Evolutionary conservation across 2,888 invertebrate genomes (phyloP).

Genomic region (Arctia plantaginis): DNA sequence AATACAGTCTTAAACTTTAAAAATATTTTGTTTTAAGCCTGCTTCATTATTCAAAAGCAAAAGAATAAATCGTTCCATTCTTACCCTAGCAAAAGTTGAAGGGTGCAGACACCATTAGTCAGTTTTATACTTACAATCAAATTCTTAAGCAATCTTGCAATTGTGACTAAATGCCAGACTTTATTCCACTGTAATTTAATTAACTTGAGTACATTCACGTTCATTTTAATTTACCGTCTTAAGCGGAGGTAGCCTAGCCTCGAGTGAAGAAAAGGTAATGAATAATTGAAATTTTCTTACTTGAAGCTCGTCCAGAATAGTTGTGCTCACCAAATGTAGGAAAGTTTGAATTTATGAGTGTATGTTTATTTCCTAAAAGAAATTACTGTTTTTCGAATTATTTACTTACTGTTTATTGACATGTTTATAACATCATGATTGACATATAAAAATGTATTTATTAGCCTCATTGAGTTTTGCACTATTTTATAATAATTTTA

Average conservation of each 20-base stretch:
- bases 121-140: conserved; percentile 43
- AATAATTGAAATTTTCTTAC: neutral
- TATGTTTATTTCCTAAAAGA: neutral
- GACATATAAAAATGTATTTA: neutral
- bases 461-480: neutral
- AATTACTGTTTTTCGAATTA: neutral
- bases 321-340: neutral
- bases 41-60: conserved; percentile 17
- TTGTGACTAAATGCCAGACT: conserved; percentile 49
- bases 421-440: neutral
- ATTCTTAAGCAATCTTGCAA: conserved; percentile 41
- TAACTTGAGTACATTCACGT: conserved; percentile 63
- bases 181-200: conserved; percentile 57
- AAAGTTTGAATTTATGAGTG: neutral
- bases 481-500: neutral
- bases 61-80: conserved; percentile 19
- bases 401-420: neutral
- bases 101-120: conserved; percentile 48
- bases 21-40: neutral
- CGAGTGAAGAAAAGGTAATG: neutral
- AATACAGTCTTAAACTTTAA: neutral
- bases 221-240: conserved; percentile 55
- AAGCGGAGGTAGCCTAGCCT: conserved; percentile 30
- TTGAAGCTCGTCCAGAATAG: neutral
- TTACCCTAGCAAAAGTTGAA: conserved; percentile 32